Evolutionary conservation across 2,888 invertebrate genomes (phyloP).

Genomic region (Folsomia manolachei): DNA sequence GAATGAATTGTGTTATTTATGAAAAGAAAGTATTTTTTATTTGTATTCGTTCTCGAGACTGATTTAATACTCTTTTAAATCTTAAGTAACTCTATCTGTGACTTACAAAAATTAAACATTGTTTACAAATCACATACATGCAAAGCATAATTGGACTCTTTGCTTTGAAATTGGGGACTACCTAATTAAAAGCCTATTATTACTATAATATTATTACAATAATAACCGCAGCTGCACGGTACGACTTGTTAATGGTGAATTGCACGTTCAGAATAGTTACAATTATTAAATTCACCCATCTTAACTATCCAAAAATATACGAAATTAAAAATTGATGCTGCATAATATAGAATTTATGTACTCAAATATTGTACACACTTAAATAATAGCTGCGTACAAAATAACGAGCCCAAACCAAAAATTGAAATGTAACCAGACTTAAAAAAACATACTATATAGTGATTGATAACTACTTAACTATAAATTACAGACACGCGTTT

Average conservation of each 20-base stretch:
- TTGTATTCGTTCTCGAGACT: conserved; percentile 37
- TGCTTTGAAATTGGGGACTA: no score
- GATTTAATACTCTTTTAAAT: conserved; percentile 40
- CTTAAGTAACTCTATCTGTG: not conserved
- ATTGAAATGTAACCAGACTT: conserved; percentile 8
- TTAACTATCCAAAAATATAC: no score
- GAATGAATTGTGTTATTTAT: no score
- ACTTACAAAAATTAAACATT: not conserved
- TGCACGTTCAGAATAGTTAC: no score
- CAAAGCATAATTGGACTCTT: not conserved
- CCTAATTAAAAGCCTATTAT: not conserved
- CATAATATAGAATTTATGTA: not conserved
- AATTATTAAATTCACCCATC: not conserved
- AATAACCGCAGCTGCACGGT: not conserved
- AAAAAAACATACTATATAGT: not conserved
- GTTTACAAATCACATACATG: not conserved
- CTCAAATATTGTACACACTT: not conserved
- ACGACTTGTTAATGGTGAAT: not conserved
- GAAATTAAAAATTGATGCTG: not conserved
- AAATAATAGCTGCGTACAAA: not conserved
- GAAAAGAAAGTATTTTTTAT: conserved; percentile 14
- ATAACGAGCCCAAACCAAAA: conserved; percentile 7
- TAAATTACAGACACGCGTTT: conserved; percentile 7
- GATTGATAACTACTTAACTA: not conserved
- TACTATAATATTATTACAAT: not conserved